Base-by-base conservation (phyloP, 2,113 vertebrate genomes). In the Taurulus bubalis region DNA sequence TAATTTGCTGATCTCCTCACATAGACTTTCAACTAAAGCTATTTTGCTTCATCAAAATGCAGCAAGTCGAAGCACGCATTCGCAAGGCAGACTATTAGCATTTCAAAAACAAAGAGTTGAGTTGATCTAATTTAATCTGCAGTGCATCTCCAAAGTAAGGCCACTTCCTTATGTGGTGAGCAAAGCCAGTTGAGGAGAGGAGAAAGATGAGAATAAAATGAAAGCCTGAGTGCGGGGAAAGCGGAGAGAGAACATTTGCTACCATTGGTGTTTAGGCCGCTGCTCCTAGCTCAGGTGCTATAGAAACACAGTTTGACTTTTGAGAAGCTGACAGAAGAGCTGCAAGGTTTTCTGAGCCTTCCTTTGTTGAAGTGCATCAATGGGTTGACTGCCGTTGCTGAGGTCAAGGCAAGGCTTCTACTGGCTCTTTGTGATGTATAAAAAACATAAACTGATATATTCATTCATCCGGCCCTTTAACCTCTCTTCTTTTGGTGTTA, bases 371-470 rank as follows among this genome's bases (percentile, higher is more conserved):
- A 75, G 75, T 83, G 59, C 85, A 70, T 89, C 87, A 90, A 60
- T 84, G 85, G 80, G 62, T 77, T 85, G 82, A 85, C 64, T 84
- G 67, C 89, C 85, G 72, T 88, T 71, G 72, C 80, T 72, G 71
- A 83, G 90, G 89, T 93, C 91, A 93, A 93, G 86, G 92, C 75
- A 60, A 88, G 77, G 76, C 60, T 47, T 85, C 75, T 28, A 8
- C 65, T 34, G 36, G 64, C 64, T 83, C 82, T 85, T 84, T 89
- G 77, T 85, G 75, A 77, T 76, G 51, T 24, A 80, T 74, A 71
- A 85, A 90, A 85, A 82, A 72, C 70, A 70, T 42, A 10, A 30
- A 65, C 81, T 79, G 66, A 84, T 80, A 34, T 70, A 86, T 77
- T 86, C 79, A 82, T 64, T 86, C 65, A 3, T 88, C 63, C 58